phyloP scores from a whole-genome alignment of 1,140 invertebrate genomes.

The Popillia japonica region DNA sequence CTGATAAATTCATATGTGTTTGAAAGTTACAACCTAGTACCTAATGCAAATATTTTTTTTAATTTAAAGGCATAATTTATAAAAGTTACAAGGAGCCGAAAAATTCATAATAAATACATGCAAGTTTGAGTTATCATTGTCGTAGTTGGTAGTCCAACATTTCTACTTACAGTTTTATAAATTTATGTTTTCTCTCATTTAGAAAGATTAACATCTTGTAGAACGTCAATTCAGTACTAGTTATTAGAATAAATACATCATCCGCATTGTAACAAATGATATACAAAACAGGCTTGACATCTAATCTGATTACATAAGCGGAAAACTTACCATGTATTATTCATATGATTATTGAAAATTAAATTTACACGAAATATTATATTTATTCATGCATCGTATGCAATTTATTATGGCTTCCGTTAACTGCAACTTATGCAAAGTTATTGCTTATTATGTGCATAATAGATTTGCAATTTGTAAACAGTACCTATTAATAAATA shows the following conservation, averaged over 20 bases:
- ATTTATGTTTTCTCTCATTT: too few relatives aligned
- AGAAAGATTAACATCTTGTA: too few relatives aligned
- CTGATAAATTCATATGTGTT: too few relatives aligned
- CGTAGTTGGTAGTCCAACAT: too few relatives aligned
- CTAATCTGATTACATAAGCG: neutral
- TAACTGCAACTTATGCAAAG: constrained; percentile 9
- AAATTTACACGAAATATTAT: constrained; percentile 33
- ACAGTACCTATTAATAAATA: constrained; percentile 26
- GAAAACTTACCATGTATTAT: neutral
- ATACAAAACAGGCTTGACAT: neutral
- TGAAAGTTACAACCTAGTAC: too few relatives aligned
- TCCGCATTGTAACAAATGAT: neutral
- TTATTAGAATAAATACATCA: neutral
- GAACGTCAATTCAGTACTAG: too few relatives aligned
- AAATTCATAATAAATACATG: too few relatives aligned
- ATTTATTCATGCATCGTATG: neutral
- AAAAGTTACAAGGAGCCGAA: too few relatives aligned
- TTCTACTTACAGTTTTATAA: too few relatives aligned
- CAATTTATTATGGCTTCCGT: constrained; percentile 22
- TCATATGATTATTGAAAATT: constrained; percentile 25
- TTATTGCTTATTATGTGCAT: neutral
- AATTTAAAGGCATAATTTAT: too few relatives aligned
- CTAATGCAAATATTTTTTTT: too few relatives aligned
- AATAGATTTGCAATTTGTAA: constrained; percentile 30
- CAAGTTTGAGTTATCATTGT: too few relatives aligned